Evolutionary conservation across 2,888 invertebrate genomes (phyloP), one percentile per base, ranked within the genome.

Genomic region (Neelides folsomi): DNA sequence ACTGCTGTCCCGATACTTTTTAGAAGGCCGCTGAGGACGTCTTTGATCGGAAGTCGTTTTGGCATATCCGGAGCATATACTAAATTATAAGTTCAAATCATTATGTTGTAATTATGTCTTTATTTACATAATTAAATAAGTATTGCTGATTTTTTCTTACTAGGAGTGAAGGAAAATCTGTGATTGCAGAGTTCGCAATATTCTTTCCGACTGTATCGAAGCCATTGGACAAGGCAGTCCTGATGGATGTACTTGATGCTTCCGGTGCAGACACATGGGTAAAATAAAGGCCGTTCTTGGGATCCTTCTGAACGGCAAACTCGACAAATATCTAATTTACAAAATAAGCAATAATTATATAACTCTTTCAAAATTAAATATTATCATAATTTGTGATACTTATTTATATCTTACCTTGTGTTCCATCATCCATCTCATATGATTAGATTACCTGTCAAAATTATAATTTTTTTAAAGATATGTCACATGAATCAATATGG

Each of bases 11-110:
- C 83, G 34, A 95, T 81, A 16, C 92, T 94, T 3, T 85, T 81
- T 49, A 92, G 75, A 46, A 95, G 73, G 2, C 98, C 98, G 43
- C 86, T 85, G 0, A 92, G 78, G 8, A 98, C 86, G 71, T 97
- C 97, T 60, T 82, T 80, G 34, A 98, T 75, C 0, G 98, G 98
- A 66, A 98, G 74, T 55, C 95, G 79, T 56, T 94, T 81, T n/a
- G 98, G 98, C 98, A 98, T 98, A 70, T 98, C 97, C 27, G 95
- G 92, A n/a, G 95, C 92, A 73, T 98, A 98, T 66, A 98, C 76
- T 76, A 67, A 7, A 67, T 66, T 40, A 51, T 49, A 51, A 52
- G 39, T n/a, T 40, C n/a, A 38, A 39, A 49, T 49, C 35, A 40
- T n/a, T 42, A 34, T 35, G 13, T 36, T 37, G 39, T 18, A 13